Base-by-base conservation (phyloP, 1,140 invertebrate genomes). In the Heterodera carotae region DNA sequence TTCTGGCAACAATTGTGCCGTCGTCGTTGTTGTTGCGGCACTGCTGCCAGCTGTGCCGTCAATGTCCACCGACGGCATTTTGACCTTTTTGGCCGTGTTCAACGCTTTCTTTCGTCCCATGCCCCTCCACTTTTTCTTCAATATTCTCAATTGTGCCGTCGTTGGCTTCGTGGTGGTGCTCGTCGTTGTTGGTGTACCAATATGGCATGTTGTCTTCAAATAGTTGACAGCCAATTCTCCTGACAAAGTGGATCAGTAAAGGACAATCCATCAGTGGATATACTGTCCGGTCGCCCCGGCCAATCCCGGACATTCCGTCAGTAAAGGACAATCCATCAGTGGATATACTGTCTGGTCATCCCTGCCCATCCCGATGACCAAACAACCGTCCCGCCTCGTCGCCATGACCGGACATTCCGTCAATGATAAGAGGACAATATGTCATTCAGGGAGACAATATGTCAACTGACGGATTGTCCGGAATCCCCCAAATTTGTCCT, bases 141-240 rank as follows among this genome's bases (percentile, higher is more conserved):
- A 22, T 22, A 56, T 22, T 56, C 22, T 56, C 12, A 56, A 22
- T 22, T 15, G 48, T 56, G 48, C 48, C 15, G 48, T 56, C 22
- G 48, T 56, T 18, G 48, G 5, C 18, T 15, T 4, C 4, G 15
- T 56, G 48, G 18, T 1, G 48, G 1, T 22, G 22, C 18, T 22
- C 39, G 39, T 56, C 12, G 34, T 22, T 36, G 53, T 75, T 0
- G 29, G 3, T 34, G 33, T 34, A 34, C 64, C 27, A n/a, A 27
- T 59, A 4, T 15, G 31, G 31, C 72, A 74, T 7, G 10, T 80
- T 66, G 6, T 78, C 64, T 76, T 64, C 18, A 83, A 59, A 66
- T 85, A 85, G 76, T 71, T 34, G 64, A 71, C 22, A 79, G 69
- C 5, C 48, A 62, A 48, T 70, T 34, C 68, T 60, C 78, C 84